phyloP scores from a whole-genome alignment of 2,113 vertebrate genomes.

The Lipotes vexillifer region DNA sequence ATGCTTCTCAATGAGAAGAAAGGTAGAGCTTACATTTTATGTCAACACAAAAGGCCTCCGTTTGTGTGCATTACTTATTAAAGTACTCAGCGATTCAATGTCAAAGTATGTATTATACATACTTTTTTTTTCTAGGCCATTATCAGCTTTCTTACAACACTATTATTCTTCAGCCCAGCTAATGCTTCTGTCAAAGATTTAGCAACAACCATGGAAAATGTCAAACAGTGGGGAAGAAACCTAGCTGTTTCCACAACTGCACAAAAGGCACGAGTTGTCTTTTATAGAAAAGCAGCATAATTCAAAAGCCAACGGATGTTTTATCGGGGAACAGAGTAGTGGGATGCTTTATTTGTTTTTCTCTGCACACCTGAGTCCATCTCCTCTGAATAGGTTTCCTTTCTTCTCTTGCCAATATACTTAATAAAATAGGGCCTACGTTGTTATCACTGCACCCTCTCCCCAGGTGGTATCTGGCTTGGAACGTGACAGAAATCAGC shows the following conservation, averaged over 20 bases:
- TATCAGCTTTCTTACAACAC: slow-evolving; percentile 58
- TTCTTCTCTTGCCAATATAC: slow-evolving; percentile 9
- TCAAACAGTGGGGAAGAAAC: slow-evolving; percentile 61
- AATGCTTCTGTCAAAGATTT: slow-evolving; percentile 52
- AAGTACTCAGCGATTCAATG: slow-evolving; percentile 70
- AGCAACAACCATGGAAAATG: slow-evolving; percentile 48
- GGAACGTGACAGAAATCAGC: background rate
- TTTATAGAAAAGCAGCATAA: slow-evolving; percentile 40
- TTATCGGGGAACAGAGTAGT: background rate
- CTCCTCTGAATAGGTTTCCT: slow-evolving; percentile 39
- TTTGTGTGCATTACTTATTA: slow-evolving; percentile 71
- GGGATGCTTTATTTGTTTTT: slow-evolving; percentile 46
- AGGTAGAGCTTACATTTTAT: slow-evolving; percentile 66
- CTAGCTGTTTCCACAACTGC: slow-evolving; percentile 25
- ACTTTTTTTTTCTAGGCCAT: slow-evolving; percentile 57
- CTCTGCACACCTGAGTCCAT: slow-evolving; percentile 57
- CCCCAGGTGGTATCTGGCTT: slow-evolving; percentile 28
- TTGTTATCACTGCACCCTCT: slow-evolving; percentile 19
- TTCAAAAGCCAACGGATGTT: background rate
- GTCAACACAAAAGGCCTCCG: slow-evolving; percentile 73
- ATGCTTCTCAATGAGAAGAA: slow-evolving; percentile 57
- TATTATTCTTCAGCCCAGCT: slow-evolving; percentile 60
- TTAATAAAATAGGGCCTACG: background rate
- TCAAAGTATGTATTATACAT: slow-evolving; percentile 69
- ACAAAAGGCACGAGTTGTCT: slow-evolving; percentile 27